Evolutionary conservation across 2,113 vertebrate species (phyloP), one percentile per base, ranked within the genome.

Genomic region (Bothrops jararaca): DNA sequence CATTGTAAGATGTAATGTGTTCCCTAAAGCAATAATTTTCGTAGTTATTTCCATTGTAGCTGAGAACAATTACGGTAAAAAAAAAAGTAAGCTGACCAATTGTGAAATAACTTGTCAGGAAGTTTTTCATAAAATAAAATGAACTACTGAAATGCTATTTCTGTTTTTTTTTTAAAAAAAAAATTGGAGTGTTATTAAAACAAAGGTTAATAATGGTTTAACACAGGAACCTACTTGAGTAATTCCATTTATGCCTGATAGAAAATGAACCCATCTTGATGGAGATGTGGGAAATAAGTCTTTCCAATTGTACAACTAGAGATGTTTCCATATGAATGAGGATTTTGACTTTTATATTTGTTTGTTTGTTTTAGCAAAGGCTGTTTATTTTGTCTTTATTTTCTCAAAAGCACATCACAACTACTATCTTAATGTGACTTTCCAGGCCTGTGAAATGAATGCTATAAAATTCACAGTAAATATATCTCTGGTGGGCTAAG

Each of bases 391-490:
- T 60, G 20, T 89, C 53, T 80, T 91, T 54, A 45, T 48, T 48
- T n/a, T 48, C 53, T 86, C 56, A 29, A 64, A 91, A 58, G 24
- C 24, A 48, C 91, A 86, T 80, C 13, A 87, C 29, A 29, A 50
- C 69, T 92, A 53, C 80, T 34, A 3, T 53, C 85, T 64, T 93
- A 92, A 87, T 90, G 57, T 90, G 52, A 29, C 39, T 90, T 92
- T 94, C 34, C 57, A 94, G 74, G 58, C 57, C 69, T 92, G 58
- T 92, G 93, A 94, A 60, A 52, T 48, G 74, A 92, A 92, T 90
- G n/a, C 54, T 74, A 87, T 89, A 39, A 93, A 34, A 29, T 56
- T 42, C 26, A 20, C 91, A 86, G 69, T 58, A 89, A 80, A 90
- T 87, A 89, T 39, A 42, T 92, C 39, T 89, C 24, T 20, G 85